Evolutionary conservation across 2,113 vertebrate species (phyloP).

Genomic region (Odontophorus gujanensis): DNA sequence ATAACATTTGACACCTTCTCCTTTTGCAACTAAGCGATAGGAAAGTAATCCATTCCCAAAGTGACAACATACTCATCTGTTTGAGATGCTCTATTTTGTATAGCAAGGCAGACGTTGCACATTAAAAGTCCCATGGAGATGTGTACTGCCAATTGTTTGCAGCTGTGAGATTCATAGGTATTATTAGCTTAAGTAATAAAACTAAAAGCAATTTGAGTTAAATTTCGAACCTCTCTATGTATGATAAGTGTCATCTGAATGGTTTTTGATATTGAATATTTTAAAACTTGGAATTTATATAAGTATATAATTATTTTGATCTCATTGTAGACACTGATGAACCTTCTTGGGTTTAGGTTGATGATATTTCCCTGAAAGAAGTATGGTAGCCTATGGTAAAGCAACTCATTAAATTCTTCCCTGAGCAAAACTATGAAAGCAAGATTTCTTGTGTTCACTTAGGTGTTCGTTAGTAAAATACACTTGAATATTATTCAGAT

Average conservation of each 20-base stretch:
- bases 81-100: not conserved
- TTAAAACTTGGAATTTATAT: not conserved
- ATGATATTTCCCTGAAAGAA: not conserved
- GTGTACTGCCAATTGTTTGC: not conserved
- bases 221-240: not conserved
- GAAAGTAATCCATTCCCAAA: not conserved
- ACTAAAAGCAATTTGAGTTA: not conserved
- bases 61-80: not conserved
- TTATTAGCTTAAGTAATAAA: not conserved
- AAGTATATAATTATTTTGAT: not conserved
- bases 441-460: not conserved
- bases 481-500: not conserved
- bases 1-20: not conserved
- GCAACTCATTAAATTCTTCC: not conserved
- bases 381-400: not conserved
- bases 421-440: not conserved
- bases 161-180: not conserved
- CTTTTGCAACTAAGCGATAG: not conserved
- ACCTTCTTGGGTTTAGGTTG: not conserved
- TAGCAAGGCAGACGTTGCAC: not conserved
- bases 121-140: not conserved
- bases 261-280: not conserved
- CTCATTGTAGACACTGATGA: not conserved
- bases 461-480: not conserved
- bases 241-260: not conserved